phyloP scores from a whole-genome alignment of 2,797 vertebrate species.

The Darevskia nairensis region DNA sequence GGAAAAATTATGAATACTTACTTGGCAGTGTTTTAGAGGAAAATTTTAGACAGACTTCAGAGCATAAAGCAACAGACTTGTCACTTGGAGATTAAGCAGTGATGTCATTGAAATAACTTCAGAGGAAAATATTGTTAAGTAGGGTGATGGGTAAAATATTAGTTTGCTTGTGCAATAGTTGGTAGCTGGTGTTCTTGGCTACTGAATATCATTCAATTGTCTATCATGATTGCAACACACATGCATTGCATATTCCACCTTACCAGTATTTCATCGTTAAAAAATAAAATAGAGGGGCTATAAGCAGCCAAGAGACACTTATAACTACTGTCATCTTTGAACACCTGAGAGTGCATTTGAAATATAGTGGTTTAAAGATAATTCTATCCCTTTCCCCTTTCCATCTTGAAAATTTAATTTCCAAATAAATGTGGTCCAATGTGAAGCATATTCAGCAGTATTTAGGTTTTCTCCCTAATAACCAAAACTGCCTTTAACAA shows the following conservation, averaged over 20 bases:
- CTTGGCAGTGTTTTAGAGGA: slow-evolving; percentile 38
- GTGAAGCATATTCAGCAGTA: not conserved
- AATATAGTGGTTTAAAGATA: not conserved
- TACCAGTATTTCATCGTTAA: not conserved
- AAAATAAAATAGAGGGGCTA: not conserved
- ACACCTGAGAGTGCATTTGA: not conserved
- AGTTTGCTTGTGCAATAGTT: not conserved
- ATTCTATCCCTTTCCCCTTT: not conserved
- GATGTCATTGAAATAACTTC: slow-evolving; percentile 52
- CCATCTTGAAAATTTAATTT: not conserved
- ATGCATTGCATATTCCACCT: not conserved
- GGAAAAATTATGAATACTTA: slow-evolving; percentile 1
- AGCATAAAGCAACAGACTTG: slow-evolving; percentile 5
- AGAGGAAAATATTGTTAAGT: slow-evolving; percentile 44
- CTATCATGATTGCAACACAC: not conserved
- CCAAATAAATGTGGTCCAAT: not conserved
- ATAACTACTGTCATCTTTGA: not conserved
- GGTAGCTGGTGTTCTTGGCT: slow-evolving; percentile 2
- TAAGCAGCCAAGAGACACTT: not conserved
- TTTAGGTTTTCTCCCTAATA: not conserved
- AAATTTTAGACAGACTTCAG: slow-evolving; percentile 30
- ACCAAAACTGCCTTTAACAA: not conserved
- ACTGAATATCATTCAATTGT: not conserved
- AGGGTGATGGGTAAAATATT: slow-evolving; percentile 23
- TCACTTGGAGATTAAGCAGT: slow-evolving; percentile 27